A percentile compares a stretch with the other conserved stretches of the same genome.
These are phyloP conservation scores for Phyllostomus hastatus DNA, from an alignment of 2,113 vertebrate species.

Conservation along the genomic window DNA sequence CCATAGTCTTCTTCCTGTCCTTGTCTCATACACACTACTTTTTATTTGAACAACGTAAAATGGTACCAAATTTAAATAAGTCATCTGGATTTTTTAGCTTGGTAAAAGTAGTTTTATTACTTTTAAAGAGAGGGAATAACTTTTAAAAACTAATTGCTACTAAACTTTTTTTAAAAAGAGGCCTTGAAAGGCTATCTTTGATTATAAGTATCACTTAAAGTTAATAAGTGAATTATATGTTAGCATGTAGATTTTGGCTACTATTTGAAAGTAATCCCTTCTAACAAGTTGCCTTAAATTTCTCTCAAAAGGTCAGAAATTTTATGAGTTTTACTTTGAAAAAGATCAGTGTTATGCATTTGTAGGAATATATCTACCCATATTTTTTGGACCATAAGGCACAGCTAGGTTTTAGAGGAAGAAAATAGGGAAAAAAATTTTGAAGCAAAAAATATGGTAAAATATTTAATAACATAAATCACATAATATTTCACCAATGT, in stretches of 20 bases:
- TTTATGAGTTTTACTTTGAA: neutral
- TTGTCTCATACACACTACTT: neutral
- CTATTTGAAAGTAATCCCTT: constrained; percentile 5
- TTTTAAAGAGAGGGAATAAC: neutral
- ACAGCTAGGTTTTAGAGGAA: too few relatives aligned
- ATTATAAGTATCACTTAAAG: constrained; percentile 8
- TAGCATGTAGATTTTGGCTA: neutral
- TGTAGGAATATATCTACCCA: neutral
- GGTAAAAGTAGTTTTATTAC: neutral
- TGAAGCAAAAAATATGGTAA: too few relatives aligned
- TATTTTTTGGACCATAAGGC: too few relatives aligned
- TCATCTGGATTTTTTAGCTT: neutral
- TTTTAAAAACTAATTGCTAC: neutral
- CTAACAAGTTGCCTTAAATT: neutral
- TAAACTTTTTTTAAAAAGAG: neutral
- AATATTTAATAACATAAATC: too few relatives aligned
- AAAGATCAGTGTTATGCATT: neutral
- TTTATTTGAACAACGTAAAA: neutral
- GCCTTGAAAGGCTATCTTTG: neutral
- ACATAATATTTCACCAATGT: too few relatives aligned
- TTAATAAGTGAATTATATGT: neutral
- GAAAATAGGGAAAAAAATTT: too few relatives aligned
- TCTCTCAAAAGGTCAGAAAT: neutral
- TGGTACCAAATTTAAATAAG: neutral
- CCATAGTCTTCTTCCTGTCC: neutral